Conservation (phyloP, 2,888 invertebrate genomes). For the Sturmia bella region DNA sequence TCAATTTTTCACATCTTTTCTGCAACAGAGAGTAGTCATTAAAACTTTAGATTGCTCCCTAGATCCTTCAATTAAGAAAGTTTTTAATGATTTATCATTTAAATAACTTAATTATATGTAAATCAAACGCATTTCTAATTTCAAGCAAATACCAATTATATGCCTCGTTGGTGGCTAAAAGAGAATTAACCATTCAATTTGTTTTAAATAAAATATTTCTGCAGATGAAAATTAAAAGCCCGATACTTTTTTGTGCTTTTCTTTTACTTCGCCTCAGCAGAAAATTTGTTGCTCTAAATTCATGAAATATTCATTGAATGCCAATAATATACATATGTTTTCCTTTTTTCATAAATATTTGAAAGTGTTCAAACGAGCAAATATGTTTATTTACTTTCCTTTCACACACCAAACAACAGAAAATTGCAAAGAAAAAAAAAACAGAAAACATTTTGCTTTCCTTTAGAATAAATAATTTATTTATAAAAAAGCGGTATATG, state of each 20-base stretch:
- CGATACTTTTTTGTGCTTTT: background rate
- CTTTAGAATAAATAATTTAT: slow-evolving; percentile 11
- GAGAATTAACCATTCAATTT: slow-evolving; percentile 10
- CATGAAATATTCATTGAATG: slow-evolving; percentile 45
- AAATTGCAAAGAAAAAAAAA: slow-evolving; percentile 15
- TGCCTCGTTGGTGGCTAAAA: slow-evolving; percentile 27
- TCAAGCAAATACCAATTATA: slow-evolving; percentile 39
- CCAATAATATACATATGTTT: slow-evolving; percentile 23
- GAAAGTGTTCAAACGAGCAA: slow-evolving; percentile 18
- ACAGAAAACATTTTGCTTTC: slow-evolving; percentile 23
- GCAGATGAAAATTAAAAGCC: background rate
- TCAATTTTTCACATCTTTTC: too few relatives aligned
- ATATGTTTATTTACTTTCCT: slow-evolving; percentile 47
- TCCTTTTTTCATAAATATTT: background rate
- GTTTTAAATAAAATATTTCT: background rate
- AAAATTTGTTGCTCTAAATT: background rate
- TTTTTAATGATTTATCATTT: background rate
- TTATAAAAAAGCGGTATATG: slow-evolving; percentile 33
- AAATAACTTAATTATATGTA: slow-evolving; percentile 33
- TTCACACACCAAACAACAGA: slow-evolving; percentile 25
- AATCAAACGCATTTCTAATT: slow-evolving; percentile 19
- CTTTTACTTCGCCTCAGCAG: background rate
- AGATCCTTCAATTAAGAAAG: background rate
- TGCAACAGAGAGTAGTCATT: too few relatives aligned
- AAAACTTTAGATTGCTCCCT: too few relatives aligned